These are phyloP conservation scores for Hirundo rustica DNA, from an alignment of 2,797 vertebrate species.

Conservation along the genomic window DNA sequence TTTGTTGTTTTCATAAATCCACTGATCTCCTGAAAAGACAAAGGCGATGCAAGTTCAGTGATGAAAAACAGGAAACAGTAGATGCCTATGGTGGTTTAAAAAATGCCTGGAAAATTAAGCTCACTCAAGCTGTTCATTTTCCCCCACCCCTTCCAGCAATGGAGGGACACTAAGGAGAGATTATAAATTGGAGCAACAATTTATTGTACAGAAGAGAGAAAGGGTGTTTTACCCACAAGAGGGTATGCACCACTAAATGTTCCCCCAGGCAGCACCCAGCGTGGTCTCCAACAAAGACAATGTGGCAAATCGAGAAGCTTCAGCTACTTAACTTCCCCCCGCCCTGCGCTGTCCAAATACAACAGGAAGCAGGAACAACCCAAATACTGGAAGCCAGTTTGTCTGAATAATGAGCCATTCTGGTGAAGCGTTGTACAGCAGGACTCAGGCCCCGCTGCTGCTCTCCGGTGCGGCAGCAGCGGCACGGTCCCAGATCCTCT, in stretches of 20 bases:
- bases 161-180: not conserved
- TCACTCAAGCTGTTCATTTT: not conserved
- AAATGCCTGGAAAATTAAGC: not conserved
- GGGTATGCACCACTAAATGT: no score
- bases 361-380: not conserved
- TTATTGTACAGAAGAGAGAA: not conserved
- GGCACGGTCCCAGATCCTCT: accelerated
- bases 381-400: not conserved
- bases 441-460: not conserved
- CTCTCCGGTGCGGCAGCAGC: accelerated
- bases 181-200: not conserved
- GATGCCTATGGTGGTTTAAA: not conserved
- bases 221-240: not conserved
- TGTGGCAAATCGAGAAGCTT: not conserved
- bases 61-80: not conserved
- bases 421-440: accelerated
- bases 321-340: not conserved
- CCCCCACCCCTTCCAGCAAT: not conserved
- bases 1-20: not conserved
- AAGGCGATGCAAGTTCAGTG: not conserved
- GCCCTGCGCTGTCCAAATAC: not conserved
- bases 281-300: not conserved
- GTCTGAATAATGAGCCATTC: not conserved
- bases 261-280: not conserved
- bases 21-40: not conserved